Evolutionary conservation across 1,140 invertebrate genomes (phyloP).

Genomic region (Bactericera cockerelli): DNA sequence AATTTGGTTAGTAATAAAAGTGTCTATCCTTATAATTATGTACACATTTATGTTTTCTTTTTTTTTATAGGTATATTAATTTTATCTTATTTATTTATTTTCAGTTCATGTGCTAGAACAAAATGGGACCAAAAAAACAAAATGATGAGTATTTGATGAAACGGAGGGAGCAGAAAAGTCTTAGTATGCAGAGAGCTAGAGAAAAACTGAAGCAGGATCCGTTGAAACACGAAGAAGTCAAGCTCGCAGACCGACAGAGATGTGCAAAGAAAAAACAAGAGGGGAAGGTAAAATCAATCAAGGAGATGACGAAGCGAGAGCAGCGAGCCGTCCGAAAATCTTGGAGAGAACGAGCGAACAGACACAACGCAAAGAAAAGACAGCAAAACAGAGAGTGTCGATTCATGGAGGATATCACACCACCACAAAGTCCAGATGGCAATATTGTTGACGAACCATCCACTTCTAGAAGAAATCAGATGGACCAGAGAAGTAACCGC

Average conservation of each 20-base stretch:
- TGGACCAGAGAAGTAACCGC: background rate
- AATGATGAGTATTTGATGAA: background rate
- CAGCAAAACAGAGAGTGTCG: background rate
- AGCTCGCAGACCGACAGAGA: background rate
- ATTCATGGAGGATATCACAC: background rate
- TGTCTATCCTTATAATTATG: background rate
- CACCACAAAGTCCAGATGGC: background rate
- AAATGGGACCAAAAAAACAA: background rate
- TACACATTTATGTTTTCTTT: background rate
- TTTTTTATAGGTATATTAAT: too few relatives aligned
- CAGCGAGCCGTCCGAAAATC: background rate
- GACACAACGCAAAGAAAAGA: background rate
- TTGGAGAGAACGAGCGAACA: background rate
- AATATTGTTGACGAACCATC: background rate
- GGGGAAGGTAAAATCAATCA: background rate
- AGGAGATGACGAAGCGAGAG: background rate
- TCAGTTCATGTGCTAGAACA: background rate
- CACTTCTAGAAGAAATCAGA: background rate
- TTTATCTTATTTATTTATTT: background rate
- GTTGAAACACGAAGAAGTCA: background rate
- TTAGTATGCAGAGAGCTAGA: background rate
- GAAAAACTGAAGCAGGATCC: background rate
- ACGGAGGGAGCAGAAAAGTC: background rate
- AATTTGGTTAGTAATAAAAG: background rate
- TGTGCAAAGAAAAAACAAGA: background rate